Conservation (phyloP, 2,113 vertebrate species). For the Centropristis striata region DNA sequence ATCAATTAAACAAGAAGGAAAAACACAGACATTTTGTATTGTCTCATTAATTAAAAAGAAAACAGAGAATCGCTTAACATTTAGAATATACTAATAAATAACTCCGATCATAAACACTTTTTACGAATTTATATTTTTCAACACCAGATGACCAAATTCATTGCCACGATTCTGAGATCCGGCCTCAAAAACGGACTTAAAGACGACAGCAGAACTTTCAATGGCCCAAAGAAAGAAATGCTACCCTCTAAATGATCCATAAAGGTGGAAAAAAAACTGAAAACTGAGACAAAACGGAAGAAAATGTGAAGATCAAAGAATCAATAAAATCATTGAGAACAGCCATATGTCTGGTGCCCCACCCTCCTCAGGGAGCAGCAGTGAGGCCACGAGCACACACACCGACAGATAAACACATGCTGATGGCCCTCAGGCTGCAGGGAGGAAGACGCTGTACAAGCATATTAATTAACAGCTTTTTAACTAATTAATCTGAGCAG, state of each 20-base stretch:
- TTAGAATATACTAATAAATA: neutral
- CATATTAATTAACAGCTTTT: conserved; percentile 55
- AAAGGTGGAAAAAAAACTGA: conserved; percentile 24
- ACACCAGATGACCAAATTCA: no score
- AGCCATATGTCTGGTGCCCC: conserved; percentile 60
- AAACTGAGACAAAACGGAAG: conserved; percentile 16
- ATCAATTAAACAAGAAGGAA: conserved; percentile 32
- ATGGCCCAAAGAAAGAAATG: neutral
- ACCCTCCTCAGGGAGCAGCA: conserved; percentile 53
- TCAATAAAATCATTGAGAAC: conserved; percentile 56
- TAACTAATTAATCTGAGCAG: conserved; percentile 43
- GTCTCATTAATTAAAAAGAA: neutral
- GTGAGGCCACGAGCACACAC: conserved; percentile 47
- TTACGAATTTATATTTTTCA: no score
- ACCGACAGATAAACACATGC: conserved; percentile 65
- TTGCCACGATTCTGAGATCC: conserved; percentile 9
- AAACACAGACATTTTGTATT: neutral
- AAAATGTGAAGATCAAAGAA: conserved; percentile 46
- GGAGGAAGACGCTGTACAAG: conserved; percentile 26
- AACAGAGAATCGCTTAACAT: neutral
- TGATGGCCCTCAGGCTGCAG: conserved; percentile 23
- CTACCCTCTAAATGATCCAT: conserved; percentile 15
- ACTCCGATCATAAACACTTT: no score
- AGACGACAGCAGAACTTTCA: neutral
- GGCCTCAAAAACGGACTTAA: neutral